Conservation (phyloP, 2,888 invertebrate species). For the Orthosia gothica region DNA sequence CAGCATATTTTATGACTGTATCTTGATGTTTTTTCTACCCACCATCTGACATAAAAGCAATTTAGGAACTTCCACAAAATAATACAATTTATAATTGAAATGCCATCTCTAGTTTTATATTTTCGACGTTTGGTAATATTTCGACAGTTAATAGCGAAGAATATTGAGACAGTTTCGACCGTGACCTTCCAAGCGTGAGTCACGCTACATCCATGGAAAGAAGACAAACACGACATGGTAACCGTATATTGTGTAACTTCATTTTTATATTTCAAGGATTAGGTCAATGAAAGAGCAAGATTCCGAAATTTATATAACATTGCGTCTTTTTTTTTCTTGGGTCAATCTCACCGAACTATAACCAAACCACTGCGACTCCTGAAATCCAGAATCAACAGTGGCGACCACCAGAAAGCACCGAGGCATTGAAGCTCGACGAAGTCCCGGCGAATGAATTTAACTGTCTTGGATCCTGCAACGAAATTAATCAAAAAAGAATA, state of each 20-base stretch:
- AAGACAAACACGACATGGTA: slow-evolving; percentile 30
- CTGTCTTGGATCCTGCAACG: too few species aligned
- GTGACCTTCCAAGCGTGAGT: slow-evolving; percentile 45
- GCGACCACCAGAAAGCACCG: too few species aligned
- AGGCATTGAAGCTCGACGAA: too few species aligned
- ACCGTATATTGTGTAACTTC: slow-evolving; percentile 18
- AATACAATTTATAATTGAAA: neutral
- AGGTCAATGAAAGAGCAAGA: neutral
- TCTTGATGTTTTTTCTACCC: neutral
- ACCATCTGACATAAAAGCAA: neutral
- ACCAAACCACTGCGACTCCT: too few species aligned
- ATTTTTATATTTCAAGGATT: slow-evolving; percentile 18
- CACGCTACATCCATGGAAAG: slow-evolving; percentile 34
- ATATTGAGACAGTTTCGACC: slow-evolving; percentile 26
- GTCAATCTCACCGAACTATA: too few species aligned
- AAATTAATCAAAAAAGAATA: too few species aligned
- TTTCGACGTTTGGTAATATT: slow-evolving; percentile 11
- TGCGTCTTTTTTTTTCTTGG: too few species aligned
- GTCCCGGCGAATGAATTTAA: too few species aligned
- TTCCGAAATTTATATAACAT: too few species aligned
- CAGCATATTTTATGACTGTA: neutral
- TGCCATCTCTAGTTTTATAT: neutral
- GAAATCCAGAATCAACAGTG: too few species aligned
- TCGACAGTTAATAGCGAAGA: slow-evolving; percentile 4
- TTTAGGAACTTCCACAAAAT: slow-evolving; percentile 4